Percentiles rank a stretch among this genome's conserved stretches.
These are phyloP conservation scores for Podocnemis expansa DNA, from an alignment of 2,113 vertebrate genomes.

Conservation along the genomic window DNA sequence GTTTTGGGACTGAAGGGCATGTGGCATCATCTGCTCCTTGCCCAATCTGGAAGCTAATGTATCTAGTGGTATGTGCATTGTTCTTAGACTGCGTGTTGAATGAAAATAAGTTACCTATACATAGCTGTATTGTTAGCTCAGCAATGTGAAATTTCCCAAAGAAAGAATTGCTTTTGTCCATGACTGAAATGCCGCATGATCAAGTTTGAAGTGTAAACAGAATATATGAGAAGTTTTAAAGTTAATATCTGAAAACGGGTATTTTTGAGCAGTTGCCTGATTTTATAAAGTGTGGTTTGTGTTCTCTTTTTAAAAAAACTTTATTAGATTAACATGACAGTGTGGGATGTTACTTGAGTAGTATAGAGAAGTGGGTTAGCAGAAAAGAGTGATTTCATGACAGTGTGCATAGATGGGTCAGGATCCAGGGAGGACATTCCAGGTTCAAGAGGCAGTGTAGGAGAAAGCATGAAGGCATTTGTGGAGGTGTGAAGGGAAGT, in stretches of 20 bases:
- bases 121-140: not conserved
- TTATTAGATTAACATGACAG: not conserved
- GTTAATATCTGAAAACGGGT: not conserved
- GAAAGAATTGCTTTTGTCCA: not conserved
- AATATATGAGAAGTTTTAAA: not conserved
- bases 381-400: not conserved
- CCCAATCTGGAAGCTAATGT: not conserved
- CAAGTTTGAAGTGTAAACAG: not conserved
- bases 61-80: not conserved
- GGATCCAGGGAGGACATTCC: not conserved
- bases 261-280: not conserved
- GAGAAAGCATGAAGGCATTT: not conserved
- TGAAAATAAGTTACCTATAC: not conserved
- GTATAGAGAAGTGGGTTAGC: not conserved
- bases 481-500: not conserved
- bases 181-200: not conserved
- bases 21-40: not conserved
- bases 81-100: not conserved
- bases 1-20: not conserved
- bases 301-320: not conserved
- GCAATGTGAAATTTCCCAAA: not conserved
- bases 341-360: not conserved
- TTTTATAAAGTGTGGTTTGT: not conserved
- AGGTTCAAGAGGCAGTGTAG: too few species aligned
- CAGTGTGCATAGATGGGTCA: not conserved